These are phyloP conservation scores for Lamellibrachia luymesi DNA, from an alignment of 1,140 invertebrate species.

Conservation along the genomic window DNA sequence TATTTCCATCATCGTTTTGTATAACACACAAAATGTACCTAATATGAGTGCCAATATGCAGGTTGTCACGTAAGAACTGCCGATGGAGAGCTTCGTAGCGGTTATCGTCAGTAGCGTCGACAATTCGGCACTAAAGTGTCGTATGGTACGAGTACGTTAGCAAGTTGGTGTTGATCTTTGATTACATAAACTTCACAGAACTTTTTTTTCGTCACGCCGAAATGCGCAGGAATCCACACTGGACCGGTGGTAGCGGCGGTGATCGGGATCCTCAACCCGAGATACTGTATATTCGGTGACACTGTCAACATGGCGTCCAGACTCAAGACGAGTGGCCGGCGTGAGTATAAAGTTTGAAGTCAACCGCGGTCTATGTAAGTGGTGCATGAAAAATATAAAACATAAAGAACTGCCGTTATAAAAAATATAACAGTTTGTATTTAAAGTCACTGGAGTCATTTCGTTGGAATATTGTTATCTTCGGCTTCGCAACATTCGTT, in stretches of 20 bases:
- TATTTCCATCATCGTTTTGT: no score
- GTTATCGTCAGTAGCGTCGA: no score
- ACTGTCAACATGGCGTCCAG: constrained; percentile 78
- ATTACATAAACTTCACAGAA: neutral
- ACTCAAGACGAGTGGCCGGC: constrained; percentile 67
- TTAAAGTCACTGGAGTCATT: no score
- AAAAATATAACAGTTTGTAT: no score
- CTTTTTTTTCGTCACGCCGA: neutral
- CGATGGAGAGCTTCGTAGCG: no score
- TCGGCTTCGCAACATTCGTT: no score
- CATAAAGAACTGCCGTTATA: neutral
- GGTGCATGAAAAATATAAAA: neutral
- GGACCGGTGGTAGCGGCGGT: constrained; percentile 81
- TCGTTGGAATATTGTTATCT: no score
- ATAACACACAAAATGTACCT: no score
- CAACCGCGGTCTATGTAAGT: neutral
- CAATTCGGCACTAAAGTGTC: neutral
- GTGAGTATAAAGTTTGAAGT: constrained; percentile 13
- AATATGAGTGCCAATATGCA: no score
- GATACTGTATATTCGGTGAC: constrained; percentile 72
- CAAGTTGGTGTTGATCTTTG: neutral
- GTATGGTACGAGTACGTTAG: neutral
- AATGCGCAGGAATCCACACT: constrained; percentile 31
- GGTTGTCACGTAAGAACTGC: no score
- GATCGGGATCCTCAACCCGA: constrained; percentile 88